phyloP scores from a whole-genome alignment of 2,888 invertebrate genomes.

The Phaonia tiefii region DNA sequence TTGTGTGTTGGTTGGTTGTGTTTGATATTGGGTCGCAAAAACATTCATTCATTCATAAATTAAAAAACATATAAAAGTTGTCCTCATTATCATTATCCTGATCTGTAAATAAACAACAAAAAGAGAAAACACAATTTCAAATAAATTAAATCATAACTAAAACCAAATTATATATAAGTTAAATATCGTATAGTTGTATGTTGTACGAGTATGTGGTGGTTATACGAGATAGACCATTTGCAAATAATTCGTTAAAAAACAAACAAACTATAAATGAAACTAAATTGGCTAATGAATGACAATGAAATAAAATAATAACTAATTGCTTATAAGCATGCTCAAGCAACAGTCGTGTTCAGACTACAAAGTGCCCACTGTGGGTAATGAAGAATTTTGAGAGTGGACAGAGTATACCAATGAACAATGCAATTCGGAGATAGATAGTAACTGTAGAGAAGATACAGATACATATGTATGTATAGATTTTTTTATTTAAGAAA shows the following conservation, averaged over 20 bases:
- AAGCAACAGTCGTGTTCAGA: neutral
- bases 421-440: too few relatives aligned
- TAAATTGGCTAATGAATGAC: conserved; percentile 7
- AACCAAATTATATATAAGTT: conserved; percentile 36
- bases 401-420: too few relatives aligned
- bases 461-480: too few relatives aligned
- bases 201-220: conserved; percentile 22
- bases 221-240: conserved; percentile 46
- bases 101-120: conserved; percentile 64
- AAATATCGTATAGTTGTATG: conserved; percentile 32
- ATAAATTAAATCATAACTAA: conserved; percentile 45
- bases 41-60: conserved; percentile 60
- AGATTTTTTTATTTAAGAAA: too few relatives aligned
- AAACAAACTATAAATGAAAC: conserved; percentile 23
- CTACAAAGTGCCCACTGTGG: conserved; percentile 1
- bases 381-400: too few relatives aligned
- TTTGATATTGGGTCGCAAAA: conserved; percentile 8
- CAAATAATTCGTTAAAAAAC: neutral
- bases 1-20: conserved; percentile 15
- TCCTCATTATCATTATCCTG: conserved; percentile 64
- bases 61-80: conserved; percentile 56
- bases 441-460: too few relatives aligned
- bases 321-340: conserved; percentile 12
- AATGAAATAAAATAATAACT: neutral
- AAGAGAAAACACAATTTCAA: conserved; percentile 26